A percentile compares a stretch with the other conserved stretches of the same genome.
Conservation (phyloP, 2,888 invertebrate species). For the Lepidocyrtinus sp. region DNA sequence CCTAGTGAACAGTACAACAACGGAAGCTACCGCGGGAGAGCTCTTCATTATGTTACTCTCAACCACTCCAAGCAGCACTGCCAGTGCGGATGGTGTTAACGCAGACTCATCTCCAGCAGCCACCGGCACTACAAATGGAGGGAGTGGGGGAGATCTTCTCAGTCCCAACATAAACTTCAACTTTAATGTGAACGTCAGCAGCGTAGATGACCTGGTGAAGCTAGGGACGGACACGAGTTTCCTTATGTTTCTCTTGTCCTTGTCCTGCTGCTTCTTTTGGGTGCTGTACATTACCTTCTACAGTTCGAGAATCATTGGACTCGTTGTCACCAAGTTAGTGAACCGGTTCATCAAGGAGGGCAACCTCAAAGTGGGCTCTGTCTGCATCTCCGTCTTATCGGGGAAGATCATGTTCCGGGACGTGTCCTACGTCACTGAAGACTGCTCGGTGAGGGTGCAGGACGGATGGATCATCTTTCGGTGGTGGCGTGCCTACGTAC, state of each 20-base stretch:
- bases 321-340: slow-evolving; percentile 88
- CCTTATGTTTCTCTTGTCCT: slow-evolving; percentile 83
- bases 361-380: slow-evolving; percentile 92
- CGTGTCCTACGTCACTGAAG: slow-evolving; percentile 93
- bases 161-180: slow-evolving; percentile 22
- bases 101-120: too few species aligned
- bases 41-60: too few species aligned
- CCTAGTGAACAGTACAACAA: too few species aligned
- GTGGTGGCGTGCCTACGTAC: slow-evolving; percentile 97
- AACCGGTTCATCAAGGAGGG: slow-evolving; percentile 91
- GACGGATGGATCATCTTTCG: slow-evolving; percentile 98
- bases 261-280: slow-evolving; percentile 90
- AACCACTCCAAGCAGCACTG: too few species aligned
- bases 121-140: too few species aligned
- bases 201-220: slow-evolving; percentile 47
- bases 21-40: too few species aligned
- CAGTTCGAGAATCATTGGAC: slow-evolving; percentile 92
- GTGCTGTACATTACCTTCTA: slow-evolving; percentile 95
- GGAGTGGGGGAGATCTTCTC: too few species aligned
- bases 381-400: slow-evolving; percentile 94
- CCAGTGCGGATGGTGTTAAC: too few species aligned
- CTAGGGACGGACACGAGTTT: slow-evolving; percentile 81
- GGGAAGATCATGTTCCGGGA: slow-evolving; percentile 99
- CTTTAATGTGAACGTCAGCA: slow-evolving; percentile 29
- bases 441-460: slow-evolving; percentile 92